Evolutionary conservation across 2,113 vertebrate species (phyloP).

Genomic region (Orcinus orca): DNA sequence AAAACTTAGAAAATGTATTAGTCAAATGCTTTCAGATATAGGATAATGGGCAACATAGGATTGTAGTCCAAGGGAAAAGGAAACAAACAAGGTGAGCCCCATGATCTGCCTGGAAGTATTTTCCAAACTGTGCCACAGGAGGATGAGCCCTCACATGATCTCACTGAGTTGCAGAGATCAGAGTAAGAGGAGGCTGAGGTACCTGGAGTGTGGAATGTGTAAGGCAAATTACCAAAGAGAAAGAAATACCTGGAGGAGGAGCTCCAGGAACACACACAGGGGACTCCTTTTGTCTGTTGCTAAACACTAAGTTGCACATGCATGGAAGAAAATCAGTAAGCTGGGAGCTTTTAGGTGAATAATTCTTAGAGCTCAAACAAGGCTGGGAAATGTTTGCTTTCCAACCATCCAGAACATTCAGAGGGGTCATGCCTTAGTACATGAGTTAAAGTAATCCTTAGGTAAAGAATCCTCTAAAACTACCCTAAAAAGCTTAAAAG

Average conservation of each 20-base stretch:
- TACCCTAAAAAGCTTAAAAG: not conserved
- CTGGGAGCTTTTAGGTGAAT: not conserved
- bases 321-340: not conserved
- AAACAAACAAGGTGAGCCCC: not conserved
- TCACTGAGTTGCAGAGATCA: not conserved
- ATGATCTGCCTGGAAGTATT: not conserved
- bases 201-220: not conserved
- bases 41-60: not conserved
- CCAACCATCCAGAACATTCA: not conserved
- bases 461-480: not conserved
- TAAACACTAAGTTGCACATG: not conserved
- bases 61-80: not conserved
- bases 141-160: not conserved
- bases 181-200: not conserved
- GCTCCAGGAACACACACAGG: not conserved
- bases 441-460: not conserved
- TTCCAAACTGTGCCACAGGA: not conserved
- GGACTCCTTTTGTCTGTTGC: not conserved
- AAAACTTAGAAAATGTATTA: not conserved
- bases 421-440: not conserved
- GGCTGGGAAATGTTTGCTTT: not conserved
- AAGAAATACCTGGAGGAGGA: not conserved
- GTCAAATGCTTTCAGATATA: not conserved
- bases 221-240: not conserved
- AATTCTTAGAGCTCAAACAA: not conserved